A percentile compares a stretch with the other conserved stretches of the same genome.
phyloP scores from a whole-genome alignment of 2,888 invertebrate species.

The Brachycybe producta region DNA sequence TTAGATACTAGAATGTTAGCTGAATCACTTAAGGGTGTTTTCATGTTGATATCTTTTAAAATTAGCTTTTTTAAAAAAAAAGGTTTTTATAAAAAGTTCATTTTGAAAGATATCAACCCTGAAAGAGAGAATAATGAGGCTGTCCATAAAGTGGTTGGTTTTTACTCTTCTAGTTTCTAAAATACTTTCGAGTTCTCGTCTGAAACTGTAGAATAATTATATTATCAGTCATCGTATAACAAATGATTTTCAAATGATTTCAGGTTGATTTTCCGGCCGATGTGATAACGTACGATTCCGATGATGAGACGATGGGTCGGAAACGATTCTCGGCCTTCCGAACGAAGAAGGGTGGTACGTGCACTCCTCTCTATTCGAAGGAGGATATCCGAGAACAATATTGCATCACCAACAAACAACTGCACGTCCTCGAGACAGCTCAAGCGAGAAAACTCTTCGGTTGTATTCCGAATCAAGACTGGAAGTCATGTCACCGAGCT shows the following conservation, averaged over 20 bases:
- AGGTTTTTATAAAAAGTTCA: too few species aligned
- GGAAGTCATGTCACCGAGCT: slow-evolving; percentile 18
- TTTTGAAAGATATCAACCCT: too few species aligned
- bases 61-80: too few species aligned
- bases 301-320: slow-evolving; percentile 59
- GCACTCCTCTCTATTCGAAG: slow-evolving; percentile 58
- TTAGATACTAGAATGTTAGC: too few species aligned
- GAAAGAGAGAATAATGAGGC: too few species aligned
- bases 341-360: slow-evolving; percentile 32
- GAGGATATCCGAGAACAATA: slow-evolving; percentile 86
- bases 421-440: slow-evolving; percentile 51
- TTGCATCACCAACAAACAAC: slow-evolving; percentile 80
- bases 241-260: slow-evolving; percentile 15
- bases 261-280: slow-evolving; percentile 57
- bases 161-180: too few species aligned
- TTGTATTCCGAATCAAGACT: slow-evolving; percentile 51
- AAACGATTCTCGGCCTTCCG: slow-evolving; percentile 30
- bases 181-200: too few species aligned
- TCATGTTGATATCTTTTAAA: too few species aligned
- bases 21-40: too few species aligned
- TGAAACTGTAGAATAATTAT: too few species aligned
- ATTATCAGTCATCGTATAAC: too few species aligned
- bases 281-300: slow-evolving; percentile 58
- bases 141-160: too few species aligned
- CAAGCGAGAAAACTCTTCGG: slow-evolving; percentile 50